phyloP scores from a whole-genome alignment of 1,140 invertebrate species.

The Zaprionus camerounensis region DNA sequence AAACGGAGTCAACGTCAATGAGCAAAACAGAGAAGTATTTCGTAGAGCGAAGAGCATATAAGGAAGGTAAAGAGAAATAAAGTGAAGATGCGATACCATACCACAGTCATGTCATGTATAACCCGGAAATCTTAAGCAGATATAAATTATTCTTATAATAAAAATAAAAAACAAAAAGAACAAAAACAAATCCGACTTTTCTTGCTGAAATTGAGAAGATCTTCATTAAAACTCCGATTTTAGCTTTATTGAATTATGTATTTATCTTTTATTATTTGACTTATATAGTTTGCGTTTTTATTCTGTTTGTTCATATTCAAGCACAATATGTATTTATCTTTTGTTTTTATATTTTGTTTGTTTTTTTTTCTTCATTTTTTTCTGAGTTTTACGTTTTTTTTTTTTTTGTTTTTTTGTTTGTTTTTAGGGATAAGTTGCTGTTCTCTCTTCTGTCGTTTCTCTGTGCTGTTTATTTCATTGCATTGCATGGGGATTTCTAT shows the following conservation, averaged over 20 bases:
- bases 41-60: conserved; percentile 6
- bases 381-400: conserved; percentile 65
- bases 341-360: conserved; percentile 51
- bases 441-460: conserved; percentile 33
- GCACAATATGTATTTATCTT: conserved; percentile 78
- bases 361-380: conserved; percentile 58
- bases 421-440: conserved; percentile 53
- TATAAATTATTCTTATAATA: conserved; percentile 84
- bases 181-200: conserved; percentile 3
- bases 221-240: conserved; percentile 26
- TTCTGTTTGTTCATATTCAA: conserved; percentile 73
- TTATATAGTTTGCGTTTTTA: conserved; percentile 81
- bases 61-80: conserved; percentile 28
- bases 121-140: conserved; percentile 77
- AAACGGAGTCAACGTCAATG: conserved; percentile 50
- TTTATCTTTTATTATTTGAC: conserved; percentile 81
- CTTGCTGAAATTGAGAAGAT: neutral
- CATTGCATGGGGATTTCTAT: conserved; percentile 64
- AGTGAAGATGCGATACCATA: conserved; percentile 67
- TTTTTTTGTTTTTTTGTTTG: conserved; percentile 73
- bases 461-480: conserved; percentile 75
- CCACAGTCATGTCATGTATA: conserved; percentile 80
- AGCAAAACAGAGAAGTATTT: conserved; percentile 10
- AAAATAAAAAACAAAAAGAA: conserved; percentile 69
- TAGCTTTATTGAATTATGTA: conserved; percentile 82